Base-by-base conservation (phyloP, 2,113 vertebrate genomes). In the Phasianus colchicus region DNA sequence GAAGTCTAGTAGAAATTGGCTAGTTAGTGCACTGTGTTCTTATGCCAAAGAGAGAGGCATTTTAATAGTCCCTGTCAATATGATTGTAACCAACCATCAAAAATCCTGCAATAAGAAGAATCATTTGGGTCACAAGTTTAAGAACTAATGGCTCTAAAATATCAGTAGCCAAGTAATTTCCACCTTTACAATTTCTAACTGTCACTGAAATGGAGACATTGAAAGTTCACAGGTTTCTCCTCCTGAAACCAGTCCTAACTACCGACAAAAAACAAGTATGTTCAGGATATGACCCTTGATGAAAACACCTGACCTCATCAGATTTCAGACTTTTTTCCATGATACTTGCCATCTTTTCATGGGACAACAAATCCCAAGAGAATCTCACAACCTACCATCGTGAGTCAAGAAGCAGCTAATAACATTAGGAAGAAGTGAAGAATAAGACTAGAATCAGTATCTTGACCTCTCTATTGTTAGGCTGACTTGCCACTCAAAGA, bases 381-480 rank as follows among this genome's bases (percentile, higher is more conserved):
- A 90, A 74, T 52, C 47, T 83, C 57, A 6, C 16, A 81, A 66
- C 36, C 38, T 65, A 45, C 36, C 45, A 55, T 7, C 36, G 40
- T 3, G 29, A 92, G 43, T 21, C 70, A 85, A 72, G 45, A 87
- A 92, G 73, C 54, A 47, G 34, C 50, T 27, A 13, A 55, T 43
- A 71, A 57, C 86, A 81, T 10, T 9, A 70, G 34, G 36, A 75
- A 54, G 47, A 34, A 34, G 76, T 9, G 30, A 69, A 90, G 54
- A 90, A 79, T 10, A 73, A 50, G 71, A 54, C 27, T 61, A 83
- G 74, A 93, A 94, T 29, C 93, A 38, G 67, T 79, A 70, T 88
- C 34, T 60, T 47, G 76, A 71, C 47, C 78, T 83, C 74, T 93
- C 84, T 84, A 38, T 32, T 87, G 89, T 87, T 61, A 95, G 88